These are phyloP conservation scores for Myotis pilosus DNA, from an alignment of 2,797 vertebrate genomes.

Conservation along the genomic window DNA sequence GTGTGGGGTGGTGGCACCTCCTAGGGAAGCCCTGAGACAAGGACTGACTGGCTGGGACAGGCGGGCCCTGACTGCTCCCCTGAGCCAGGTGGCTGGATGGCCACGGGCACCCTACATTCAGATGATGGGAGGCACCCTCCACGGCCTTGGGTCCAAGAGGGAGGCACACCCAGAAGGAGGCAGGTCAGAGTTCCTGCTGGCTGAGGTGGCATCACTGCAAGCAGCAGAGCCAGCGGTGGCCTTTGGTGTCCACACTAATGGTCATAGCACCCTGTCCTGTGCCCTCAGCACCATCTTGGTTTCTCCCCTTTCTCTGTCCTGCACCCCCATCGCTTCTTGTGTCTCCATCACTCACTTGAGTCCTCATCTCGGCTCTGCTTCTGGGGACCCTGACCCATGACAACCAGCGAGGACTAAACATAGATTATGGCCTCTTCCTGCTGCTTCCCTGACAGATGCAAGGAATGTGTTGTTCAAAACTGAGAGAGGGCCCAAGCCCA, in stretches of 20 bases:
- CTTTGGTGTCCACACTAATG: not conserved
- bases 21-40: not conserved
- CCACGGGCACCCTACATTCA: not conserved
- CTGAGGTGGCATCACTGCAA: not conserved
- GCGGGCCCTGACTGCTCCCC: not conserved
- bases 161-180: not conserved
- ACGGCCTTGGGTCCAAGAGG: not conserved
- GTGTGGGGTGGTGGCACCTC: not conserved
- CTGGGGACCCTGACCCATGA: too few species aligned
- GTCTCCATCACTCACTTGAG: not conserved
- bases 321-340: fast-evolving
- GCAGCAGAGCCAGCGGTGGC: not conserved
- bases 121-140: not conserved
- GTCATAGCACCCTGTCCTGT: not conserved
- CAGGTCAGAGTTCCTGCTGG: not conserved
- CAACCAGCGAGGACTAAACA: not conserved
- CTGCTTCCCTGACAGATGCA: not conserved
- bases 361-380: not conserved
- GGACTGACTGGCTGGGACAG: not conserved
- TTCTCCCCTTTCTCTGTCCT: not conserved
- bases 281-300: not conserved
- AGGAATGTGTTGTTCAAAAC: not conserved
- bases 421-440: not conserved
- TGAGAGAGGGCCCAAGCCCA: not conserved
- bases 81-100: not conserved